Percentiles rank a stretch among this genome's conserved stretches.
Conservation (phyloP, 2,888 invertebrate species). For the Orchestes rusci region DNA sequence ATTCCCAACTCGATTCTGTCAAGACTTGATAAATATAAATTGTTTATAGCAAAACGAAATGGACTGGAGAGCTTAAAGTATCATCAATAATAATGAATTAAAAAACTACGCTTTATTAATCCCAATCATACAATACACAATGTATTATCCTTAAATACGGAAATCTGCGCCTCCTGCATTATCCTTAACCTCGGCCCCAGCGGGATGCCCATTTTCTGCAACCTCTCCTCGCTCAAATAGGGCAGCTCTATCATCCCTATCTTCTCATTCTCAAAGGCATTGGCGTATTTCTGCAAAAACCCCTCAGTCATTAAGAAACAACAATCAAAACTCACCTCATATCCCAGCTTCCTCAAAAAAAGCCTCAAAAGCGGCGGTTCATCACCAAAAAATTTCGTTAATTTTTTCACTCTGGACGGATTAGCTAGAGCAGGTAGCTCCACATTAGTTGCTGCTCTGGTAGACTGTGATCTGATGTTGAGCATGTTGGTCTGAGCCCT, state of each 20-base stretch:
- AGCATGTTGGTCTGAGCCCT: conserved; percentile 59
- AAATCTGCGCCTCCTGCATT: conserved; percentile 74
- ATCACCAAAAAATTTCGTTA: conserved; percentile 90
- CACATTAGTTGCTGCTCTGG: conserved; percentile 47
- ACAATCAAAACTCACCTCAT: conserved; percentile 74
- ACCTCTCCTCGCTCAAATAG: conserved; percentile 79
- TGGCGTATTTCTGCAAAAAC: conserved; percentile 71
- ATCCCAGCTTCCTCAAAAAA: conserved; percentile 84
- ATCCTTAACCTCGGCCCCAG: conserved; percentile 82
- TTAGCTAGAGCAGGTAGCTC: conserved; percentile 72
- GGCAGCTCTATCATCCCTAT: conserved; percentile 87
- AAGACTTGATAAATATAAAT: too few relatives aligned
- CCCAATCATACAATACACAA: conserved; percentile 52
- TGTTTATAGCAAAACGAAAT: too few relatives aligned
- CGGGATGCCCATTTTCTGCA: conserved; percentile 85
- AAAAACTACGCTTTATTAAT: neutral
- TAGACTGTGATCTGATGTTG: conserved; percentile 57
- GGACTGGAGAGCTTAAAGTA: too few relatives aligned
- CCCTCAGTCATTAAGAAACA: conserved; percentile 4
- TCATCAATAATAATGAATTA: too few relatives aligned
- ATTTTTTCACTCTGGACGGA: conserved; percentile 77
- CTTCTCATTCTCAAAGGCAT: conserved; percentile 74
- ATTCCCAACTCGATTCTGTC: too few relatives aligned
- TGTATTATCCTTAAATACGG: conserved; percentile 56
- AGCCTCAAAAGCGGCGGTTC: conserved; percentile 85